A percentile compares a stretch with the other conserved stretches of the same genome.
These are phyloP conservation scores for Tricholaema leucomelas DNA, from an alignment of 2,113 vertebrate genomes.

Conservation along the genomic window DNA sequence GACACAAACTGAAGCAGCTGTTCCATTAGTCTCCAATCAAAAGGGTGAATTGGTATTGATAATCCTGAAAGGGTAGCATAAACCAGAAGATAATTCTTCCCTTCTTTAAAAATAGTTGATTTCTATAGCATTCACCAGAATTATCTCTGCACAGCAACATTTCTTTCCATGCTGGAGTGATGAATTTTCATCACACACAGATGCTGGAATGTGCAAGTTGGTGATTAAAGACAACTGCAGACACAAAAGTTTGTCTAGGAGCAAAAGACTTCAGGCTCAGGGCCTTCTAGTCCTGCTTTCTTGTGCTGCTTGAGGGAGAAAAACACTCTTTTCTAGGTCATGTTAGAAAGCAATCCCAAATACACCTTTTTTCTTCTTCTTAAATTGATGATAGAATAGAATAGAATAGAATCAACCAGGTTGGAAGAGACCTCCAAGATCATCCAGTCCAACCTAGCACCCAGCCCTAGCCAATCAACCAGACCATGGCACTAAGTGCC, in stretches of 20 bases:
- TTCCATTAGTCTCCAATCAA: background rate
- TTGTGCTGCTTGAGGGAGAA: background rate
- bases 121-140: background rate
- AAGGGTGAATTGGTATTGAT: background rate
- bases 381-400: no score
- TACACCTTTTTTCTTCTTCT: no score
- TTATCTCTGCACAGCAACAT: background rate
- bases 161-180: constrained; percentile 10
- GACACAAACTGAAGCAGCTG: constrained; percentile 8
- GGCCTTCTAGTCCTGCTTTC: background rate
- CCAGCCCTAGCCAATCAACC: no score
- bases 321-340: background rate
- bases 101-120: constrained; percentile 18
- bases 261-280: background rate
- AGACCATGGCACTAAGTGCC: no score
- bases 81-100: background rate
- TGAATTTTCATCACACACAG: constrained; percentile 18
- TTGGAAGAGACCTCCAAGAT: no score
- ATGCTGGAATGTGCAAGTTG: background rate
- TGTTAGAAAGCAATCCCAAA: background rate
- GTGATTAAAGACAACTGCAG: background rate
- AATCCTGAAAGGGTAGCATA: background rate
- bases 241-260: background rate
- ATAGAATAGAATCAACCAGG: no score
- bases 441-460: no score